Percentiles rank a stretch among this genome's conserved stretches.
Evolutionary conservation across 2,113 vertebrate genomes (phyloP).

Genomic region (Boulengeromyrus knoepffleri): DNA sequence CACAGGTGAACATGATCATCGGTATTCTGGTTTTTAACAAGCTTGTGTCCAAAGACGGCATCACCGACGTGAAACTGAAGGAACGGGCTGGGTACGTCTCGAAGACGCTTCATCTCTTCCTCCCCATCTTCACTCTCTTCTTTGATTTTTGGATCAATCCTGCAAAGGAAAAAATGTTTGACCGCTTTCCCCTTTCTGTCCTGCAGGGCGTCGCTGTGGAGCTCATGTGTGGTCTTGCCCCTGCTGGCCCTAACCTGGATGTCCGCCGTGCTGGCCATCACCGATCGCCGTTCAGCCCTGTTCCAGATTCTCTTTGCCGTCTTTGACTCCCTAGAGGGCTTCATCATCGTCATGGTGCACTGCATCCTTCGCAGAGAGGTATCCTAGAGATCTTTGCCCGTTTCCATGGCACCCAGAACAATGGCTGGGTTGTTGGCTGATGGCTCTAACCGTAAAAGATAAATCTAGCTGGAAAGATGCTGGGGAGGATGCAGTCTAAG

Average conservation of each 20-base stretch:
- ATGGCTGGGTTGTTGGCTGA: background rate
- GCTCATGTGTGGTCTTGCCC: slow-evolving; percentile 93
- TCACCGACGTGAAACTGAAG: slow-evolving; percentile 98
- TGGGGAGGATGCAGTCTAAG: background rate
- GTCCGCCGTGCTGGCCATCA: slow-evolving; percentile 95
- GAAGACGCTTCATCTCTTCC: background rate
- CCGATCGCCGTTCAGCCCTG: slow-evolving; percentile 90
- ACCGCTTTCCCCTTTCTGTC: background rate
- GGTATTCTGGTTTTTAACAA: slow-evolving; percentile 99
- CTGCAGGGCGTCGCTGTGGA: slow-evolving; percentile 92
- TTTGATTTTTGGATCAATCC: background rate
- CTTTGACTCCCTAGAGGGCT: slow-evolving; percentile 94
- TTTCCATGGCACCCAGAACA: background rate
- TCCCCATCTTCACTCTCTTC: background rate
- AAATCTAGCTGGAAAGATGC: background rate
- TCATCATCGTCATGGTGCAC: slow-evolving; percentile 97
- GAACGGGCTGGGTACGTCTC: slow-evolving; percentile 91
- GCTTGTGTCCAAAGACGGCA: slow-evolving; percentile 98
- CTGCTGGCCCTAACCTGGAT: slow-evolving; percentile 97
- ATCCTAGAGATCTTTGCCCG: slow-evolving; percentile 21
- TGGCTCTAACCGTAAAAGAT: background rate
- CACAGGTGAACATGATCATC: slow-evolving; percentile 98
- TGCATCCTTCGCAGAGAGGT: slow-evolving; percentile 94
- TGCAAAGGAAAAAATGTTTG: background rate
- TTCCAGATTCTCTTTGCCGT: slow-evolving; percentile 98